A percentile compares a stretch with the other conserved stretches of the same genome.
These are phyloP conservation scores for Platorchestia sp. DNA, from an alignment of 1,140 invertebrate genomes.

Conservation along the genomic window DNA sequence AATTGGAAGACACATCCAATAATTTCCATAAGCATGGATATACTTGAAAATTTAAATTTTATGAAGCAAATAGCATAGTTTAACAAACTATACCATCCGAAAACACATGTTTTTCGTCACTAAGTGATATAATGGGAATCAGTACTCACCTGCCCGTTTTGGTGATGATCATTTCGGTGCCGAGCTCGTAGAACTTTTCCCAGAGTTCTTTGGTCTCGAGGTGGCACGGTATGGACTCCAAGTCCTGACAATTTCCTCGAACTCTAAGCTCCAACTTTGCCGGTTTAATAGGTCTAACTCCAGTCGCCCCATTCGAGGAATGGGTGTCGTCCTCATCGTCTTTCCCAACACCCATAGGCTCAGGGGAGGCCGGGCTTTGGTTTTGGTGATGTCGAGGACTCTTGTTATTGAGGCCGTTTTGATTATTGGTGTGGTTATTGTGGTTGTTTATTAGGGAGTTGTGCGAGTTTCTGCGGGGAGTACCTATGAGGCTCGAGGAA, in stretches of 20 bases:
- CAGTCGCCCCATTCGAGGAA: not conserved
- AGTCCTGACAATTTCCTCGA: conserved; percentile 74
- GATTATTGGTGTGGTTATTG: conserved; percentile 63
- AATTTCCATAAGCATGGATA: too few species aligned
- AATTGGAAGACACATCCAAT: too few species aligned
- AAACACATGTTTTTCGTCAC: too few species aligned
- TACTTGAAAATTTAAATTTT: too few species aligned
- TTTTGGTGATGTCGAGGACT: conserved; percentile 58
- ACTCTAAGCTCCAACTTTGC: conserved; percentile 64
- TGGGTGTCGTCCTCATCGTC: conserved; percentile 41
- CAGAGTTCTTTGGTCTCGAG: conserved; percentile 81
- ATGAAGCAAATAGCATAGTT: too few species aligned
- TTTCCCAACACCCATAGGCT: conserved; percentile 57
- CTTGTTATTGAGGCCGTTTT: conserved; percentile 62
- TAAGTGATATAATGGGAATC: not conserved
- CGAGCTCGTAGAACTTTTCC: conserved; percentile 94
- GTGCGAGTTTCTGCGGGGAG: conserved; percentile 40
- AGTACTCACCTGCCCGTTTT: conserved; percentile 91
- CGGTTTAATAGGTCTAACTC: conserved; percentile 51
- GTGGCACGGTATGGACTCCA: conserved; percentile 69
- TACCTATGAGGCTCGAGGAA: not conserved
- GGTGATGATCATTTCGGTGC: conserved; percentile 98
- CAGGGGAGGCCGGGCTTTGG: conserved; percentile 59
- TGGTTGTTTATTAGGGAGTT: conserved; percentile 52
- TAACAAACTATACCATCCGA: too few species aligned